Conservation (phyloP, 2,888 invertebrate genomes). For the Baccha elongata region DNA sequence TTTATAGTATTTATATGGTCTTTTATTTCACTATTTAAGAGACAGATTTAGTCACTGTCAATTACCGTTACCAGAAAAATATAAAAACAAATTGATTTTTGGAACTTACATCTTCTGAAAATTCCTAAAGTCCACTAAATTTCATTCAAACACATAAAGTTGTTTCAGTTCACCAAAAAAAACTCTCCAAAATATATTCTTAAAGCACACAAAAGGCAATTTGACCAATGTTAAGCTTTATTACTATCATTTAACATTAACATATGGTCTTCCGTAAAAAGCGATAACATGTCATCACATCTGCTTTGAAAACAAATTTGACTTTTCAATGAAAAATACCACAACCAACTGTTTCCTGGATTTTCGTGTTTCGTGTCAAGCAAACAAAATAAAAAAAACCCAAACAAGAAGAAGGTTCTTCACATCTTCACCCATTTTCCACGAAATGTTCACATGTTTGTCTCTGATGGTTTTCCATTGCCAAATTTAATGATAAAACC, state of each 20-base stretch:
- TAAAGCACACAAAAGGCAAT: conserved; percentile 38
- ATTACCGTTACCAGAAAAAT: too few species aligned
- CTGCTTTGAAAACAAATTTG: conserved; percentile 63
- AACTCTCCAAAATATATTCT: conserved; percentile 16
- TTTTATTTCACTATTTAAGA: too few species aligned
- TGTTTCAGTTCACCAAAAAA: conserved; percentile 25
- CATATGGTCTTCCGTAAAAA: conserved; percentile 52
- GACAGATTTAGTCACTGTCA: too few species aligned
- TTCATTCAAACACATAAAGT: conserved; percentile 15
- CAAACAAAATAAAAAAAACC: not conserved
- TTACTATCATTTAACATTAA: conserved; percentile 65
- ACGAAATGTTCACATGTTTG: conserved; percentile 39
- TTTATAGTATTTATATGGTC: not conserved
- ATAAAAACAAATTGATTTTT: not conserved
- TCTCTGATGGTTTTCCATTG: conserved; percentile 46
- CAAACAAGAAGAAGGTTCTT: conserved; percentile 11
- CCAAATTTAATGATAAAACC: conserved; percentile 68
- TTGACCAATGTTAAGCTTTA: conserved; percentile 37
- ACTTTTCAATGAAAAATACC: conserved; percentile 46
- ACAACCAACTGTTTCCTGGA: conserved; percentile 62
- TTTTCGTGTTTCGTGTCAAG: conserved; percentile 64
- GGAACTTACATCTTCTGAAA: conserved; percentile 3
- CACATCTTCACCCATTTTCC: conserved; percentile 39
- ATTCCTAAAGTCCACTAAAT: conserved; percentile 21
- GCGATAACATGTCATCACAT: conserved; percentile 64